Percentiles rank a stretch among this genome's conserved stretches.
Conservation (phyloP, 2,888 invertebrate genomes). For the Cosmia pyralina region DNA sequence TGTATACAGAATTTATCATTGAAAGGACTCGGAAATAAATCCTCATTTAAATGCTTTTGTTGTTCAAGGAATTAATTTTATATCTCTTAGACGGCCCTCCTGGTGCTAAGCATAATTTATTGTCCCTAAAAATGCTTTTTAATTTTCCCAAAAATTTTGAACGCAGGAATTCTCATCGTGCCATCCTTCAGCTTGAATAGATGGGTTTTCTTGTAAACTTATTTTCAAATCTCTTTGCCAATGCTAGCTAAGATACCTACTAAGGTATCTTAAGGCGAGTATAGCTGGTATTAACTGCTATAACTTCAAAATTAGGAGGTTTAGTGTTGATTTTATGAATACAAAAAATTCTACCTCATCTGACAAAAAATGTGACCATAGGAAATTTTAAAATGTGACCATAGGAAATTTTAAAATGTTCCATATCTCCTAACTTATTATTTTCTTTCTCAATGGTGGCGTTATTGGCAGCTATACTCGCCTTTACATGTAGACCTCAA, state of each 20-base stretch:
- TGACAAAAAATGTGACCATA: too few relatives aligned
- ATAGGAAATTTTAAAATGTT: too few relatives aligned
- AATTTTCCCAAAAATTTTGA: conserved; percentile 1
- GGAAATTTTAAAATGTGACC: too few relatives aligned
- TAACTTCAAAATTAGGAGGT: too few relatives aligned
- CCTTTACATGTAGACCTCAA: conserved; percentile 14
- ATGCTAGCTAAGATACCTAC: too few relatives aligned
- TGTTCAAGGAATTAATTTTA: conserved; percentile 47
- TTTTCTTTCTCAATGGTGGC: too few relatives aligned
- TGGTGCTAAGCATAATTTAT: conserved; percentile 48
- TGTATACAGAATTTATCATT: conserved; percentile 14
- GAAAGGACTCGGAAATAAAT: conserved; percentile 32
- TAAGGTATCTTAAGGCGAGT: neutral
- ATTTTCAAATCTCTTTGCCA: conserved; percentile 14
- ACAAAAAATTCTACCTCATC: too few relatives aligned
- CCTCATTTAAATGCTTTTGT: conserved; percentile 40
- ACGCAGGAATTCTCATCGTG: neutral
- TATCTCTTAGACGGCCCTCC: conserved; percentile 37
- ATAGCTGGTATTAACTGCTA: too few relatives aligned
- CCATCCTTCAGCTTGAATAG: neutral
- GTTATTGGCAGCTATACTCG: too few relatives aligned
- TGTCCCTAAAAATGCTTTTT: conserved; percentile 31
- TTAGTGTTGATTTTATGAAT: too few relatives aligned
- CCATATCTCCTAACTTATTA: too few relatives aligned
- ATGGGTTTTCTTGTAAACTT: conserved; percentile 20